Evolutionary conservation across 2,113 vertebrate genomes (phyloP).

Genomic region (Cyprinodon variegatus): DNA sequence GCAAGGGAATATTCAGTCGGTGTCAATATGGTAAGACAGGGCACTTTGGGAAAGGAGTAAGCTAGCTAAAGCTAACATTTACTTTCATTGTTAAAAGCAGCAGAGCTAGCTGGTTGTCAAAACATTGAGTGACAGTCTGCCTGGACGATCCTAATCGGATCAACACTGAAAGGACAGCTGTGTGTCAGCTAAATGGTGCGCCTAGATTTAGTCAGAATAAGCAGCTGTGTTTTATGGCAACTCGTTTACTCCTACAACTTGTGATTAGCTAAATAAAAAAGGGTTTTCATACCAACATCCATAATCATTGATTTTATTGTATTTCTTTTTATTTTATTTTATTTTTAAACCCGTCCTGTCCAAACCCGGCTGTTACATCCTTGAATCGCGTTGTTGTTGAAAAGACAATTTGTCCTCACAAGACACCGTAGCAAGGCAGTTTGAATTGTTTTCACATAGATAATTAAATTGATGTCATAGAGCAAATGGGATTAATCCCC

Average conservation of each 20-base stretch:
- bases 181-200: background rate
- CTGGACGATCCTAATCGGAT: background rate
- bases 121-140: background rate
- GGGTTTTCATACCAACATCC: background rate
- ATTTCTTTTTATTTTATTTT: no score
- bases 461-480: background rate
- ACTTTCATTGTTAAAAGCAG: conserved; percentile 54
- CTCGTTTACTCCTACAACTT: background rate
- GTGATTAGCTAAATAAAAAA: background rate
- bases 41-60: conserved; percentile 14
- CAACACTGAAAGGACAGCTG: background rate
- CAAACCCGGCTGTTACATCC: background rate
- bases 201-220: background rate
- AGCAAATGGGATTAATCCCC: background rate
- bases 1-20: background rate
- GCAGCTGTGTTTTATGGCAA: background rate
- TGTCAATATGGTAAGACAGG: conserved; percentile 54
- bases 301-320: background rate
- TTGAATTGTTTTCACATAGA: background rate
- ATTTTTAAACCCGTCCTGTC: no score
- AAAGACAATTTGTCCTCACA: background rate
- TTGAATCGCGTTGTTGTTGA: background rate
- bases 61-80: conserved; percentile 48
- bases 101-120: conserved; percentile 25
- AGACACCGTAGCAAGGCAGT: no score